Evolutionary conservation across 2,797 vertebrate species (phyloP), one percentile per base, ranked within the genome.

Genomic region (Masticophis lateralis): DNA sequence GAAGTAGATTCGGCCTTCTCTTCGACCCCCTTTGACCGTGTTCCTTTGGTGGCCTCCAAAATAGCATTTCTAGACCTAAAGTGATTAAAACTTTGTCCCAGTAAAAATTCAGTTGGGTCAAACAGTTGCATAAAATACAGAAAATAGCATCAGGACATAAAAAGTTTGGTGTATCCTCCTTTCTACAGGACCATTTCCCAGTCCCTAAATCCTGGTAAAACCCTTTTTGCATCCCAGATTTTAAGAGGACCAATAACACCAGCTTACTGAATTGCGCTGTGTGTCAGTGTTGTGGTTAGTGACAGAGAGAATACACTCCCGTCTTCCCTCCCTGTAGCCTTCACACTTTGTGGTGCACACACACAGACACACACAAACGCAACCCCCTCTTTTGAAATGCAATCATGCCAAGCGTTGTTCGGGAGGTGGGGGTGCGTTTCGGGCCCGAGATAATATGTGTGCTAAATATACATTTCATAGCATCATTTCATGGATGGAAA

Each of bases 241-340:
- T 37, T 37, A 95, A 97, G 94, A 56, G 96, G 97, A 98, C 97
- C 97, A 98, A 96, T 94, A 97, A 96, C 97, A 96, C 90, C 94
- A 95, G 95, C 94, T 92, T 18, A 90, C 51, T 63, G 94, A 94
- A 91, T 94, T 96, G 96, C 74, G 91, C 93, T 96, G 96, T 95
- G 93, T 94, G 95, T 95, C 94, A 94, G 93, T 94, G 92, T 20
- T 94, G 87, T 59, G 91, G 87, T 87, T 93, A 92, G 63, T 11
- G 32, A 90, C 1, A 69, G 87, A 55, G 89, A 87, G 0, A 61
- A 92, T 91, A 91, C 18, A 1, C 93, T 92, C 93, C 94, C 93
- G 6, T 1, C 47, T 18, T 18, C 13, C 1, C 27, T 37, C 32
- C 55, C 37, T 16, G n/a, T 25, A 16, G n/a, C 3, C 53, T 37